Conservation (phyloP, 2,113 vertebrate species). For the Periophthalmus modestus region DNA sequence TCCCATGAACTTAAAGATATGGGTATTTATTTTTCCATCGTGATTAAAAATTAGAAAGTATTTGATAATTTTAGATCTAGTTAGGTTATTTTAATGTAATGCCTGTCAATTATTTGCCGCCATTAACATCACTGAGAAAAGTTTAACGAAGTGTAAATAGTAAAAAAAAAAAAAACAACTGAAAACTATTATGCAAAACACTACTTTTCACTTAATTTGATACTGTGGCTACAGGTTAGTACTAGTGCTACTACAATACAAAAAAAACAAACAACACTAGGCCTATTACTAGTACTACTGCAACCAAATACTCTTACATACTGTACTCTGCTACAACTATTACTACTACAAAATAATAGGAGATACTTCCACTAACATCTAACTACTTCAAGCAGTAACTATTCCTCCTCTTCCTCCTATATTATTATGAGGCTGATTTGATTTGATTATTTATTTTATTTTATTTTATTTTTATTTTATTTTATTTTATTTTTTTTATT, state of each 20-base stretch:
- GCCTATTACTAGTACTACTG: neutral
- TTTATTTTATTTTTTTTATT: too few relatives aligned
- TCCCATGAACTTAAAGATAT: conserved; percentile 43
- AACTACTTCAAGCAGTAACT: too few relatives aligned
- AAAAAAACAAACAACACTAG: neutral
- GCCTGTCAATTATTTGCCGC: neutral
- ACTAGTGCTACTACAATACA: too few relatives aligned
- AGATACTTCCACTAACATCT: neutral
- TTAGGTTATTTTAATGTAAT: neutral
- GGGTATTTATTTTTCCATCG: conserved; percentile 36
- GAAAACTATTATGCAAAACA: too few relatives aligned
- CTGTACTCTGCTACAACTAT: neutral
- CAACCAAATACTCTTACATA: neutral
- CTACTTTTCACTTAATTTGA: too few relatives aligned
- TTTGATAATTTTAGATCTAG: neutral
- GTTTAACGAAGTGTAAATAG: too few relatives aligned
- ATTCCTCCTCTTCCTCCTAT: too few relatives aligned
- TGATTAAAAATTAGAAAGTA: neutral
- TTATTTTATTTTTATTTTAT: too few relatives aligned
- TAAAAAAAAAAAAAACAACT: too few relatives aligned
- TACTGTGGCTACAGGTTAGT: too few relatives aligned
- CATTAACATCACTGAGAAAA: neutral
- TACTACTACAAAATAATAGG: neutral
- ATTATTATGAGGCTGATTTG: too few relatives aligned
- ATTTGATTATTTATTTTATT: too few relatives aligned